A percentile compares a stretch with the other conserved stretches of the same genome.
These are phyloP conservation scores for Myotis findleyi DNA, from an alignment of 2,797 vertebrate species.

Conservation along the genomic window DNA sequence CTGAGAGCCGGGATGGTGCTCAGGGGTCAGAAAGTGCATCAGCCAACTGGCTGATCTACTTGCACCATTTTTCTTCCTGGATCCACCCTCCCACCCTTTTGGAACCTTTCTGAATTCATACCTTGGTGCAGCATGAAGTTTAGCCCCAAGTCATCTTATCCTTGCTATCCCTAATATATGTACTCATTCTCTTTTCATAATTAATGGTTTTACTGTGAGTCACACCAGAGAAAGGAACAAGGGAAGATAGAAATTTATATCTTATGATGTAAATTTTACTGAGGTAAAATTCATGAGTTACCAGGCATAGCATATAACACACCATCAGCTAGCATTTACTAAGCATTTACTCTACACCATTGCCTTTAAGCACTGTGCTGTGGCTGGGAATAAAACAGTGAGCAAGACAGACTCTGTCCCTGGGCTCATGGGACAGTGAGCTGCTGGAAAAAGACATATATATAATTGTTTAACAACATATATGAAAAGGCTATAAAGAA, in stretches of 20 bases:
- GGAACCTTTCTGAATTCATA: neutral
- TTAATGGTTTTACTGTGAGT: neutral
- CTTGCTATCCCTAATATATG: neutral
- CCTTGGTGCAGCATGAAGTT: neutral
- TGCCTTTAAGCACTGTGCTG: neutral
- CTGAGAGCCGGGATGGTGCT: accelerated
- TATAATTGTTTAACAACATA: no score
- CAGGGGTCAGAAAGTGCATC: neutral
- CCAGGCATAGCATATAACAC: neutral
- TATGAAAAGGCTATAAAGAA: no score
- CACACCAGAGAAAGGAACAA: neutral
- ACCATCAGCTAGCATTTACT: no score
- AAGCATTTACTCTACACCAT: neutral
- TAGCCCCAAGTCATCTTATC: neutral
- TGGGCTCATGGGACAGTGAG: neutral
- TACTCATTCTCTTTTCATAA: neutral
- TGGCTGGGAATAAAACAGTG: neutral
- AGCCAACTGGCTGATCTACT: neutral
- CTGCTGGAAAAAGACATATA: neutral
- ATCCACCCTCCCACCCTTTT: neutral
- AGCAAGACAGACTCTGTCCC: neutral
- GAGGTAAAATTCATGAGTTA: neutral
- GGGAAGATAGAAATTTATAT: neutral
- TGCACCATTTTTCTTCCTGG: neutral
- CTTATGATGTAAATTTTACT: neutral